Percentiles rank a stretch among this genome's conserved stretches.
Evolutionary conservation across 2,113 vertebrate genomes (phyloP).

Genomic region (Nannobrachium achirus): DNA sequence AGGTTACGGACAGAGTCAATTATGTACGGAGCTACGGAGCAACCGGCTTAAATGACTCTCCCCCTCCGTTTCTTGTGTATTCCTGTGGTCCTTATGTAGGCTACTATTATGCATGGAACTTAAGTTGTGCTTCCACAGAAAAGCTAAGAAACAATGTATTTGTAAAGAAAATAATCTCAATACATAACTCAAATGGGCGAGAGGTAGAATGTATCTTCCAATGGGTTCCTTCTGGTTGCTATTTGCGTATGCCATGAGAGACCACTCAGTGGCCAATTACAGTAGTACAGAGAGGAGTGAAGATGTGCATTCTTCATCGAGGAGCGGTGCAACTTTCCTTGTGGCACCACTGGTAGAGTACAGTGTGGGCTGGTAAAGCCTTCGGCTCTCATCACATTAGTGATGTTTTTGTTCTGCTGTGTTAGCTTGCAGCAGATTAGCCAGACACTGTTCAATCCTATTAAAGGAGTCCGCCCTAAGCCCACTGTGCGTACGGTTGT

Average conservation of each 20-base stretch:
- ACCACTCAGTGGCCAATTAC: constrained; percentile 75
- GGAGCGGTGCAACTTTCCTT: constrained; percentile 39
- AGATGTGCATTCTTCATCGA: constrained; percentile 43
- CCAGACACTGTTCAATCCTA: constrained; percentile 76
- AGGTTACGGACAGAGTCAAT: too few species aligned
- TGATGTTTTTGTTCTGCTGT: constrained; percentile 72
- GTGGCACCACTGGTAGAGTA: constrained; percentile 37
- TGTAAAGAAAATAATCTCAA: constrained; percentile 41
- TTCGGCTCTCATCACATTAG: constrained; percentile 77
- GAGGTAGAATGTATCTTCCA: constrained; percentile 37
- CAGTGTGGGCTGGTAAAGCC: constrained; percentile 41
- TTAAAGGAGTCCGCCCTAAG: constrained; percentile 80
- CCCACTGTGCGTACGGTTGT: constrained; percentile 58
- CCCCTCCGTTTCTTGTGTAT: too few species aligned
- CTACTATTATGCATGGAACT: too few species aligned
- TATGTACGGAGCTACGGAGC: too few species aligned
- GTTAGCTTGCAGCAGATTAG: constrained; percentile 79
- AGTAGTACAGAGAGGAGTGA: constrained; percentile 31
- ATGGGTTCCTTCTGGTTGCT: constrained; percentile 44
- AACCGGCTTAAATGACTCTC: too few species aligned
- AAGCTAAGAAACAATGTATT: background rate
- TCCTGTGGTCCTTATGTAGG: too few species aligned
- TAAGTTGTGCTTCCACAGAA: too few species aligned
- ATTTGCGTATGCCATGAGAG: constrained; percentile 44
- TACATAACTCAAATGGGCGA: constrained; percentile 31